Evolutionary conservation across 1,140 invertebrate species (phyloP), one percentile per base, ranked within the genome.

Genomic region (Zelostemma sp.): DNA sequence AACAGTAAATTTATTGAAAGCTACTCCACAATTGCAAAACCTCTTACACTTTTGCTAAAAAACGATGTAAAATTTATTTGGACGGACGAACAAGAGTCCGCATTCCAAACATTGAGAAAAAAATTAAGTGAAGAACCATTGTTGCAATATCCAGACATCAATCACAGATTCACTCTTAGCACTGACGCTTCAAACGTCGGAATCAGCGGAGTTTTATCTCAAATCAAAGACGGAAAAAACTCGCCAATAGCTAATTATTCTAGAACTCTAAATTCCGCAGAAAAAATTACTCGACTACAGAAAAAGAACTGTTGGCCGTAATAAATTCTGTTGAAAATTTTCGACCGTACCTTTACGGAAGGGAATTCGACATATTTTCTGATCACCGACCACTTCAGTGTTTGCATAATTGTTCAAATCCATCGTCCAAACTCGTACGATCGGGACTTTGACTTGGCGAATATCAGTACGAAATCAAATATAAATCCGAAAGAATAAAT

Each of bases 381-480:
- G 79, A 81, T 59, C 78, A 88, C 51, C 75, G 75, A 60, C 80
- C 84, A 0, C 64, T 87, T 33, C 61, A 58, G 19, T 88, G 83
- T 79, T 56, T 89, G 1, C 73, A 78, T 5, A 80, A 78, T 4
- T 66, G 80, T 0, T 86, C 83, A 74, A 80, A 87, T 45, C 80
- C 80, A 3, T 76, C 61, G 1, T 77, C 72, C 16, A 57, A 80
- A 59, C 64, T 89, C 14, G 71, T 84, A 3, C 68, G 85, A 57
- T 89, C 87, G 86, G 46, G 79, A 25, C 35, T 82, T 1, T 66
- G 74, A 74, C 47, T 85, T n/a, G 53, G 66, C n/a, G 81, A 86
- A 57, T 88, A 82, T 72, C 63, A 84, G 18, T 87, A 83, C 65
- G 61, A 82, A 53, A 83, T 89, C 1, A 43, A 68, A 19, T 85